A percentile compares a stretch with the other conserved stretches of the same genome.
phyloP scores from a whole-genome alignment of 2,113 vertebrate genomes.

The Caranx melampygus region DNA sequence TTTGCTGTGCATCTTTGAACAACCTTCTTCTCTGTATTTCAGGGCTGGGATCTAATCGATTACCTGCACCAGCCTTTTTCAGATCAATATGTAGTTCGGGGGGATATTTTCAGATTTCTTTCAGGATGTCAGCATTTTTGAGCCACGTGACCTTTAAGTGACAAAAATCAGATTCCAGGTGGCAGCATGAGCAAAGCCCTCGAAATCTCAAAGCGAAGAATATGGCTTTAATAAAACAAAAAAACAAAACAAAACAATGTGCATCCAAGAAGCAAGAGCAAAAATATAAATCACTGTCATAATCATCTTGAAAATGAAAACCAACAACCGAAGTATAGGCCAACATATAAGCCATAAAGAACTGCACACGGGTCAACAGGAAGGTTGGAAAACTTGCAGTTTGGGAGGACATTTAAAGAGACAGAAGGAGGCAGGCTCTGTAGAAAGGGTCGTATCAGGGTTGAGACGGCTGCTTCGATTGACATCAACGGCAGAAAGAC shows the following conservation, averaged over 20 bases:
- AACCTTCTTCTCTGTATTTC: background rate
- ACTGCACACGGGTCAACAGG: slow-evolving; percentile 88
- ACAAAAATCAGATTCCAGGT: slow-evolving; percentile 36
- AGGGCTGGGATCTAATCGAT: background rate
- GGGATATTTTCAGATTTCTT: background rate
- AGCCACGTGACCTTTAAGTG: background rate
- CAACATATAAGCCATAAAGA: slow-evolving; percentile 78
- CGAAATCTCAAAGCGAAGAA: slow-evolving; percentile 74
- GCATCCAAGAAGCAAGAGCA: slow-evolving; percentile 84
- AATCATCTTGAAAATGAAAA: slow-evolving; percentile 47
- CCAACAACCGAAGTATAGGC: slow-evolving; percentile 67
- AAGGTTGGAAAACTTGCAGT: slow-evolving; percentile 88
- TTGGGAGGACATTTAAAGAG: slow-evolving; percentile 87
- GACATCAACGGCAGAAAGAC: slow-evolving; percentile 49
- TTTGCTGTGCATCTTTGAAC: background rate
- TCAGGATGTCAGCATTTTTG: background rate
- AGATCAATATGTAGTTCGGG: background rate
- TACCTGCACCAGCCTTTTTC: background rate
- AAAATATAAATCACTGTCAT: slow-evolving; percentile 16
- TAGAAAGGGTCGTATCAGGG: slow-evolving; percentile 47
- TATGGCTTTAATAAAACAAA: slow-evolving; percentile 80
- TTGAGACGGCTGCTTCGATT: slow-evolving; percentile 25
- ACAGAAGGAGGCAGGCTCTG: slow-evolving; percentile 80
- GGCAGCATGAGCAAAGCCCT: slow-evolving; percentile 31
- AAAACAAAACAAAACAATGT: slow-evolving; percentile 62